Evolutionary conservation across 2,888 invertebrate species (phyloP), one percentile per base, ranked within the genome.

Genomic region (Drosophila prolongata): DNA sequence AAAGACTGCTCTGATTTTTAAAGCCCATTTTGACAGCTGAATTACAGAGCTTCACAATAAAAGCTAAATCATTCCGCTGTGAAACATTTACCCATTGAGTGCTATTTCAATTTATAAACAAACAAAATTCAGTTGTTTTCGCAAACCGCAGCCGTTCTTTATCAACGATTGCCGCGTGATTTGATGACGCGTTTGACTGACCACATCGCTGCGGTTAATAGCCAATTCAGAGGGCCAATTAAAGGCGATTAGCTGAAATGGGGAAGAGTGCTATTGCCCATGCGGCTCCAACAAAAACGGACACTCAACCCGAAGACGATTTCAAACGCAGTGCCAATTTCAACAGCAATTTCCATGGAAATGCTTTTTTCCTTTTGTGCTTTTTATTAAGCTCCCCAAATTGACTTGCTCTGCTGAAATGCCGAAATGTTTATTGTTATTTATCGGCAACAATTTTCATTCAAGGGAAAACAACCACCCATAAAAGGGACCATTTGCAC

Each of bases 341-440:
- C 30, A 30, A 30, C 27, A 47, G 27, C 46, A 34, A 46, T 64
- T 43, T 64, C 24, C 13, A 19, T 30, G 34, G 27, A 9, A 44
- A 37, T 43, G 2, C 19, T 6, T 6, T 11, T 14, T 10, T 19
- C 6, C 16, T 42, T n/a, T 66, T 44, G 46, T 11, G 43, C 34
- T 54, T 64, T 35, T 62, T 44, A 55, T 64, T 61, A 50, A 60
- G 62, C 56, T 58, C 10, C 66, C 65, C 37, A 65, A 65, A 65
- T 24, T 66, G 65, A 37, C 66, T 66, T 60, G 62, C 14, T 16
- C 30, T 14, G 30, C 10, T 14, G 47, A 8, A 8, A 8, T 47
- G 38, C 16, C 46, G n/a, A 19, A 67, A 52, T 70, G 75, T 65
- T 75, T 68, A 87, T 81, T 84, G 76, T 76, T 85, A 85, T 87